Evolutionary conservation across 1,140 invertebrate species (phyloP), one percentile per base, ranked within the genome.

Genomic region (Phortica variegata): DNA sequence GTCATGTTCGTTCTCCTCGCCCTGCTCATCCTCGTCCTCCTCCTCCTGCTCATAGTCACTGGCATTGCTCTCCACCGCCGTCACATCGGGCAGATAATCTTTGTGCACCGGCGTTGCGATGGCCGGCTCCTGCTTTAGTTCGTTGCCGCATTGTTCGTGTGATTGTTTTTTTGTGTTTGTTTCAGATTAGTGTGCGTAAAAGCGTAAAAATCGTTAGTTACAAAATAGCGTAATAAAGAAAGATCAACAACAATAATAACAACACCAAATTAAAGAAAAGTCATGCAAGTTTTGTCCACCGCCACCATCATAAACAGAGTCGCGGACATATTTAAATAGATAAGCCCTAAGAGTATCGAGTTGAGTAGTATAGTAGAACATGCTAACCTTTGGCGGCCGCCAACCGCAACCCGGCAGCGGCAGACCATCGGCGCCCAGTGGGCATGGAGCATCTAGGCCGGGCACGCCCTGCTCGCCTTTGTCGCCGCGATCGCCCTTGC

Each of bases 391-490:
- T 57, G 85, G 85, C 61, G 90, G 87, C 81, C 90, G 84, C 91
- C 91, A 95, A 51, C 92, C 93, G 81, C 95, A 98, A 54, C 93
- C 94, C 19, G 91, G 89, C 59, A 97, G 77, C 47, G 95, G 95
- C 60, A 97, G 81, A 49, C 95, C 95, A 78, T 97, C 94, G 13
- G 87, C 83, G 39, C 94, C 95, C 39, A 96, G 79, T 45, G 95
- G 95, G 83, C 95, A 98, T 2, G 95, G 95, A 29, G 95, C 95
- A 78, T 98, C 95, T 52, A 98, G 78, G 48, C 95, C 95, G 12
- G 95, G 95, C 54, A 96, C 91, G 58, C 73, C 71, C 79, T 95
- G 91, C 68, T 96, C 93, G 44, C 94, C 94, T 79, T 94, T 93
- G 62, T 89, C 85, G 43, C 93, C 93, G 71, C 87, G 87, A 73